Base-by-base conservation (phyloP, 2,797 vertebrate genomes). In the Danionella dracula region DNA sequence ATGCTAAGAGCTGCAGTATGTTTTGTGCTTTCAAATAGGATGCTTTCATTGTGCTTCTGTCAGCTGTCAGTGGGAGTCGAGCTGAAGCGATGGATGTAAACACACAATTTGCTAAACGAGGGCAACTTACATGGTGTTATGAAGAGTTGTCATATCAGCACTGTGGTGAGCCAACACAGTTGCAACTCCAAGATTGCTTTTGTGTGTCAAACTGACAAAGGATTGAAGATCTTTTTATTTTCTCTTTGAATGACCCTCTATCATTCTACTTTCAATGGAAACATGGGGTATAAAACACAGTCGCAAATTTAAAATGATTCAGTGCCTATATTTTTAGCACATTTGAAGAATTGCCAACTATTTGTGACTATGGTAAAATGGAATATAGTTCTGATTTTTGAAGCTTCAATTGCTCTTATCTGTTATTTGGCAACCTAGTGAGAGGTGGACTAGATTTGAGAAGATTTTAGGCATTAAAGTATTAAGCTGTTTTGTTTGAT, bases 51-150 rank as follows among this genome's bases (percentile, higher is more conserved):
- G 58, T 68, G 59, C 6, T 21, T 11, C 46, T 68, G 65, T 68
- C 65, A 53, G 37, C 45, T 57, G 34, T 50, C 44, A 37, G 65
- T 50, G 46, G 42, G 42, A 55, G 41, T 54, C 17, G 16, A 46
- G 55, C 70, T 23, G 27, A 35, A 53, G 56, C 40, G 46, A 59
- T 55, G 61, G 48, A 62, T 51, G 64, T 60, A 54, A 49, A 72
- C 53, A 63, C 58, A 63, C 59, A 21, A 68, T 42, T 49, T 41
- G 38, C 13, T 21, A 53, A 51, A 59, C 35, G 29, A 53, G 37
- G 63, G 64, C 49, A 48, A 62, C 59, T 50, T 50, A 62, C 45
- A 66, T n/a, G 17, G 23, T 49, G 40, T 50, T 64, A 53, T 53
- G 59, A 31, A 23, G 60, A 56, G 61, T 59, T 65, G 51, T 61